Evolutionary conservation across 1,140 invertebrate genomes (phyloP), one percentile per base, ranked within the genome.

Genomic region (Nomia melanderi): DNA sequence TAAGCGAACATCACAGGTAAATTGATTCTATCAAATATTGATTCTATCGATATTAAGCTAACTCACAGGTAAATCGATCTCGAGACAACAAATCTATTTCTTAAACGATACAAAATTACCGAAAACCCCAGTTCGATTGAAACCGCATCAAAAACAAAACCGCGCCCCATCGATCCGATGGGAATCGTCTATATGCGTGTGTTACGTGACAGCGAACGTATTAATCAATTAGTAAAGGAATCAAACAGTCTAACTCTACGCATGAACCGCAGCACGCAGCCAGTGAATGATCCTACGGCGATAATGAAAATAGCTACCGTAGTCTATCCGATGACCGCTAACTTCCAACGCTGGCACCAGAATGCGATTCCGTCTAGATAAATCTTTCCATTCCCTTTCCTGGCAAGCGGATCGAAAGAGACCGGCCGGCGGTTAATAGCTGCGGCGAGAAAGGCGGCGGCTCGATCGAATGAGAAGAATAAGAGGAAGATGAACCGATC

Each of bases 331-430:
- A 54, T 17, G 56, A 31, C 29, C 17, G 56, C 17, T 50, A 50
- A 50, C 47, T 29, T 56, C 25, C 25, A 0, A 33, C 5, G 14
- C 17, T 57, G 56, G 56, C 56, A 33, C 27, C 29, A 31, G 56
- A 57, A 57, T 14, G 17, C 11, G 29, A 33, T 57, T 31, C 6
- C 56, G 29, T 7, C 47, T n/a, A n/a, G 56, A 31, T n/a, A 33
- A 57, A 57, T 57, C 56, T 57, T 57, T 57, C 56, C 56, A 31
- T 29, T 57, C 56, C 27, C 56, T 11, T 57, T 31, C n/a, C 20
- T 57, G 56, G 56, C 27, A 20, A 57, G 25, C 54, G 25, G 9
- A 25, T 29, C 25, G 54, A 5, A n/a, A n/a, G n/a, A n/a, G n/a
- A n/a, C n/a, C 23, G 2, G 25, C 53, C 23, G 25, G 53, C 11